These are phyloP conservation scores for Clitarchus hookeri DNA, from an alignment of 2,888 invertebrate species.

Conservation along the genomic window DNA sequence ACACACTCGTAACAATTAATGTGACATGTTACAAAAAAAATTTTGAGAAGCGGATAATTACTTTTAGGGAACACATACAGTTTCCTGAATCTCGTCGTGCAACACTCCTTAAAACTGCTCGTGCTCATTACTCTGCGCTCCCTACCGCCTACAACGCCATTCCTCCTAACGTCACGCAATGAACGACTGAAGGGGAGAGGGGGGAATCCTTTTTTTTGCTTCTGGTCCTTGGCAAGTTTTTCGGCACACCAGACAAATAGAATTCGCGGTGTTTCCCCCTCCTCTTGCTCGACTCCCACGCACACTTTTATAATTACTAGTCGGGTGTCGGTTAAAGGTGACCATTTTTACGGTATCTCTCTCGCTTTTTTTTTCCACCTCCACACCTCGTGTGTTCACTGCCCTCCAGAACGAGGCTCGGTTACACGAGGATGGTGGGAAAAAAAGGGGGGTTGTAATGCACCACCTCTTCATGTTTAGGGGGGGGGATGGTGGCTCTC, in stretches of 20 bases:
- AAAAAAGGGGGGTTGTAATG: background rate
- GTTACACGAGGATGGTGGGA: no score
- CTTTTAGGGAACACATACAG: no score
- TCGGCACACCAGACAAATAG: slow-evolving; percentile 2
- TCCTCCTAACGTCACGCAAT: background rate
- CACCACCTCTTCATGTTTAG: background rate
- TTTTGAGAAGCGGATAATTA: no score
- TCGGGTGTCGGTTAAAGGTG: slow-evolving; percentile 9
- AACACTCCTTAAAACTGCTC: no score
- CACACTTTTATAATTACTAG: background rate
- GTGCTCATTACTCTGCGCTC: background rate
- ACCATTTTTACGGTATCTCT: background rate
- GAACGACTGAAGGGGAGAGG: background rate
- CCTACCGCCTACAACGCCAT: background rate
- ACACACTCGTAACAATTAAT: no score
- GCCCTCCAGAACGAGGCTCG: background rate
- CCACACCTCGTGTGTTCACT: background rate
- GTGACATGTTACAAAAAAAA: no score
- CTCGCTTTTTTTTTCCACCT: background rate
- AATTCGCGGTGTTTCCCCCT: background rate
- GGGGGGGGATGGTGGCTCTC: background rate
- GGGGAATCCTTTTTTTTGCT: background rate
- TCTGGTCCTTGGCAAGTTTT: slow-evolving; percentile 1
- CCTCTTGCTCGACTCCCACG: background rate
- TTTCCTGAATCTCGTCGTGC: no score